phyloP scores from a whole-genome alignment of 2,888 invertebrate species.

The Synanthedon myopaeformis region DNA sequence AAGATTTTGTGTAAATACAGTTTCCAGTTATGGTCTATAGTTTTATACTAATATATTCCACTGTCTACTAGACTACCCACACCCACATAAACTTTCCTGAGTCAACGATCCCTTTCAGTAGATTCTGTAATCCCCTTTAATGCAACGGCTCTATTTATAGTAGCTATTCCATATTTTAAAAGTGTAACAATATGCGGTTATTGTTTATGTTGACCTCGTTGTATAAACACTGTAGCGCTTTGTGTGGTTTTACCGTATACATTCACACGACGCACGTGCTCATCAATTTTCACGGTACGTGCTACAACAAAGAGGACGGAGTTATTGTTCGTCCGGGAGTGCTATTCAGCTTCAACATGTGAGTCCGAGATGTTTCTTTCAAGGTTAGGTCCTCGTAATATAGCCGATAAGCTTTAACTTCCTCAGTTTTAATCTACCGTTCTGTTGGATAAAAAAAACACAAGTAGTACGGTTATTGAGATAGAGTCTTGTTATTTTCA shows the following conservation, averaged over 20 bases:
- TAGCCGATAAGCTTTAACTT: constrained; percentile 15
- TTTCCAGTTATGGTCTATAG: neutral
- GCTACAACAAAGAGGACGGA: constrained; percentile 34
- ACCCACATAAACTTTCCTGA: constrained; percentile 28
- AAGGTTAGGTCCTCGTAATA: constrained; percentile 26
- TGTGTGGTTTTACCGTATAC: constrained; percentile 10
- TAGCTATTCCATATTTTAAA: neutral
- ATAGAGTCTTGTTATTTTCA: constrained; percentile 24
- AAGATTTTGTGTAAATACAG: constrained; percentile 11
- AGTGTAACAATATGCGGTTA: neutral
- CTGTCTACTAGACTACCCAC: neutral
- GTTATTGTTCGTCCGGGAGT: constrained; percentile 40
- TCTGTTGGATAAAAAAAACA: constrained; percentile 25
- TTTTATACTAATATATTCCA: neutral
- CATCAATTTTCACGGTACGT: constrained; percentile 37
- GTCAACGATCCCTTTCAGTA: constrained; percentile 29
- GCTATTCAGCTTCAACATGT: constrained; percentile 25
- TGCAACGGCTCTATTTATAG: constrained; percentile 7
- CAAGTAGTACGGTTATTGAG: constrained; percentile 16
- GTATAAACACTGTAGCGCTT: constrained; percentile 18
- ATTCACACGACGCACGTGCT: constrained; percentile 30
- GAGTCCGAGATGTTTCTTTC: constrained; percentile 31
- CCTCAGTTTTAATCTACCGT: constrained; percentile 26
- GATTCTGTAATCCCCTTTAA: constrained; percentile 18
- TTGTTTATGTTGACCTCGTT: constrained; percentile 19